A percentile compares a stretch with the other conserved stretches of the same genome.
Evolutionary conservation across 2,888 invertebrate species (phyloP).

Genomic region (Megalurothrips usitatus): DNA sequence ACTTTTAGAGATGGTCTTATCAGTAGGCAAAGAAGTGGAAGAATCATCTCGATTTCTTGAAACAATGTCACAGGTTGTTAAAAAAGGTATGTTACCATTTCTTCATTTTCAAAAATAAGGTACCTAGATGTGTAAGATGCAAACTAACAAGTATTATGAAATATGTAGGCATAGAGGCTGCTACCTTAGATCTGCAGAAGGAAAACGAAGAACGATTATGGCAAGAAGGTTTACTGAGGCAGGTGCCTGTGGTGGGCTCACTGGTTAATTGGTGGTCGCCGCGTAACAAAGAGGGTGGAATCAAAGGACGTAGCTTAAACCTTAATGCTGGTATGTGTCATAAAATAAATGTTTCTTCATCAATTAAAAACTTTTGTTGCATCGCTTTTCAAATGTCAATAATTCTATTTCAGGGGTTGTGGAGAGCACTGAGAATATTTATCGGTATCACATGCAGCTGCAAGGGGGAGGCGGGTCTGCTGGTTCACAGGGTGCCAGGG

Average conservation of each 20-base stretch:
- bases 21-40: conserved; percentile 87
- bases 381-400: neutral
- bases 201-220: conserved; percentile 86
- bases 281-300: conserved; percentile 60
- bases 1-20: conserved; percentile 75
- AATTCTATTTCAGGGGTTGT: conserved; percentile 56
- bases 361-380: conserved; percentile 37
- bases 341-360: conserved; percentile 73
- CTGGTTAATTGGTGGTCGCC: conserved; percentile 97
- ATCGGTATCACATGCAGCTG: conserved; percentile 70
- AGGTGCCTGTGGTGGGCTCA: conserved; percentile 85
- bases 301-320: conserved; percentile 77
- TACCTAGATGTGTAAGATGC: neutral
- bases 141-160: neutral
- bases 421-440: conserved; percentile 71
- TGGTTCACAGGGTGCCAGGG: conserved; percentile 43
- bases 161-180: conserved; percentile 78
- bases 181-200: conserved; percentile 83
- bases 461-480: conserved; percentile 53
- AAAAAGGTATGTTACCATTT: conserved; percentile 55
- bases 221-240: conserved; percentile 90
- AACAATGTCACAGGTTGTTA: conserved; percentile 92
- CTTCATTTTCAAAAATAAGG: conserved; percentile 27
- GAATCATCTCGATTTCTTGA: conserved; percentile 88
- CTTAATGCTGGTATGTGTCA: conserved; percentile 68